These are phyloP conservation scores for Mastomys natalensis DNA, from an alignment of 2,113 vertebrate species.

Conservation along the genomic window DNA sequence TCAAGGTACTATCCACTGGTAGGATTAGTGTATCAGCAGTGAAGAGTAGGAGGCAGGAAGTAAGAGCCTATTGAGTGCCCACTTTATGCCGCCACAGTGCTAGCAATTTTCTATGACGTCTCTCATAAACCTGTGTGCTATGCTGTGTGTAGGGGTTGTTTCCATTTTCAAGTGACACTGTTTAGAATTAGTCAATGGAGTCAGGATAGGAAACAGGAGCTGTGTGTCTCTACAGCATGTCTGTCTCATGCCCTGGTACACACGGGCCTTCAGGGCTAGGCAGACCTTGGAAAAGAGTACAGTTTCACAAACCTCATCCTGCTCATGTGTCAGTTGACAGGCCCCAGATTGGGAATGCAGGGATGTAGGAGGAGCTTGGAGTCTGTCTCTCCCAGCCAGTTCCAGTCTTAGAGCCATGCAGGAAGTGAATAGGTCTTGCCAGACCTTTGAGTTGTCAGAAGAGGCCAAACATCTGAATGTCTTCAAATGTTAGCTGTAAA, in stretches of 20 bases:
- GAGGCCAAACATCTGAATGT: neutral
- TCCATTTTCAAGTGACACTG: neutral
- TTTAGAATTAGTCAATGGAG: neutral
- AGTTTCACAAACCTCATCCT: neutral
- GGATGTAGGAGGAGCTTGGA: neutral
- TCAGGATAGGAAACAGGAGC: neutral
- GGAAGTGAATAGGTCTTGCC: neutral
- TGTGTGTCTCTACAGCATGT: constrained; percentile 3
- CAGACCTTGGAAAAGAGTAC: neutral
- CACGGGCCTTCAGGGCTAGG: neutral
- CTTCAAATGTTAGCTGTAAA: neutral
- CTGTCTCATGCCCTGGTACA: neutral
- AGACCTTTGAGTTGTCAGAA: constrained; percentile 23
- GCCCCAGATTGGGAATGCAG: neutral
- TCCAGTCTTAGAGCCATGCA: neutral
- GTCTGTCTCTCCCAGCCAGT: neutral
- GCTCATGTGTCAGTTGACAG: neutral
- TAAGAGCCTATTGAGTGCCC: neutral
- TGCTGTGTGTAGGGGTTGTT: neutral
- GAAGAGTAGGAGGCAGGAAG: neutral
- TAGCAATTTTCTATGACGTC: neutral
- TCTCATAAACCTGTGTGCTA: neutral
- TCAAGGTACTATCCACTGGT: neutral
- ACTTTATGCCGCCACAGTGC: neutral
- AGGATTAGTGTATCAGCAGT: neutral